Evolutionary conservation across 2,797 vertebrate species (phyloP).

Genomic region (Urosaurus nigricauda): DNA sequence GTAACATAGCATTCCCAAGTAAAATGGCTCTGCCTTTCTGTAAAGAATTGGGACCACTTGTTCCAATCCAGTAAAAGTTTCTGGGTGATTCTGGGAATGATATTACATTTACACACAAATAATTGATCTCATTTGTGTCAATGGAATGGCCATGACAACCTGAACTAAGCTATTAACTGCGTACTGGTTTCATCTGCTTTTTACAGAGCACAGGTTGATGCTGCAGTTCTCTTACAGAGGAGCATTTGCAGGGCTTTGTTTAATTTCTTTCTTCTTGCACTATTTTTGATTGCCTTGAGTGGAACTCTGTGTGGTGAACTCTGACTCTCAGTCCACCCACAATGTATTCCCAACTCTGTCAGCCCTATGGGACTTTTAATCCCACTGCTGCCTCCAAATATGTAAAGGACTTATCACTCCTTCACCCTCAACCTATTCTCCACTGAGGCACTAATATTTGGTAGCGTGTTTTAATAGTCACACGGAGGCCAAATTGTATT

Average conservation of each 20-base stretch:
- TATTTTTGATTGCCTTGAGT: not conserved
- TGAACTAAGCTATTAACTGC: not conserved
- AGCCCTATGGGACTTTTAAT: no score
- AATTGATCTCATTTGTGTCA: not conserved
- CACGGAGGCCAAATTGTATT: no score
- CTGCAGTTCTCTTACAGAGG: not conserved
- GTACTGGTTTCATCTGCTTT: not conserved
- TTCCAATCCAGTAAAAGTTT: not conserved
- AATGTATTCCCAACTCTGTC: no score
- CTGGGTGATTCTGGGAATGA: not conserved
- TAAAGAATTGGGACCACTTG: not conserved
- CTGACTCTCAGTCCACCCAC: no score
- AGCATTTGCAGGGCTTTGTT: not conserved
- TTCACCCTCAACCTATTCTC: no score
- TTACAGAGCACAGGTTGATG: not conserved
- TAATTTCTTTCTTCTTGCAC: not conserved
- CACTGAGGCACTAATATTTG: no score
- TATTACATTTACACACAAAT: not conserved
- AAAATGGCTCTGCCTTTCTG: not conserved
- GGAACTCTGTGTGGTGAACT: no score
- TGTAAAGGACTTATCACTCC: no score
- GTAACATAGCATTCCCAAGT: not conserved
- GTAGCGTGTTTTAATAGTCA: no score
- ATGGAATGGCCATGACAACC: not conserved
- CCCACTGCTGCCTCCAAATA: no score